A percentile compares a stretch with the other conserved stretches of the same genome.
Conservation (phyloP, 2,113 vertebrate genomes). For the Canis aureus region DNA sequence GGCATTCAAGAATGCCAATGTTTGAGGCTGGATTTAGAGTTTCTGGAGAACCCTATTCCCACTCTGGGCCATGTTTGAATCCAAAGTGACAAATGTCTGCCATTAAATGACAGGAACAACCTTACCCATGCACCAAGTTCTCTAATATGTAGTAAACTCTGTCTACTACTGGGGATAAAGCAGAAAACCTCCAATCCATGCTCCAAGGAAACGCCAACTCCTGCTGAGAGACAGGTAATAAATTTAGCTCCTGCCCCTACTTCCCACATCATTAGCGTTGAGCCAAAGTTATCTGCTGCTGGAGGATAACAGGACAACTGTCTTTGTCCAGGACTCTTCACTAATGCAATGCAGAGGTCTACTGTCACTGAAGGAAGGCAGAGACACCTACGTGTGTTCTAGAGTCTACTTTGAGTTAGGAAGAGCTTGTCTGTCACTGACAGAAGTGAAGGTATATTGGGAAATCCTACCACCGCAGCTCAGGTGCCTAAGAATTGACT, state of each 20-base stretch:
- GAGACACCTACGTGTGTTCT: background rate
- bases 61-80: background rate
- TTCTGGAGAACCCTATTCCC: background rate
- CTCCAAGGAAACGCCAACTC: background rate
- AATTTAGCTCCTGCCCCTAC: background rate
- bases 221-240: background rate
- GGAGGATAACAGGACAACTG: rapidly evolving
- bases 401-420: background rate
- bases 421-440: background rate
- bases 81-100: background rate
- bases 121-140: background rate
- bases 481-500: background rate
- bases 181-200: background rate
- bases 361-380: background rate
- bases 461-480: background rate
- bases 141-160: background rate
- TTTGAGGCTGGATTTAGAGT: background rate
- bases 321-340: background rate
- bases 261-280: background rate
- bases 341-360: background rate
- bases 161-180: background rate
- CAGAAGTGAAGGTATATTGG: background rate
- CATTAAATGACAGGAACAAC: background rate
- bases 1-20: background rate
- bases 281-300: background rate